Conservation (phyloP, 2,888 invertebrate species). For the Leptopilina drosophilae region DNA sequence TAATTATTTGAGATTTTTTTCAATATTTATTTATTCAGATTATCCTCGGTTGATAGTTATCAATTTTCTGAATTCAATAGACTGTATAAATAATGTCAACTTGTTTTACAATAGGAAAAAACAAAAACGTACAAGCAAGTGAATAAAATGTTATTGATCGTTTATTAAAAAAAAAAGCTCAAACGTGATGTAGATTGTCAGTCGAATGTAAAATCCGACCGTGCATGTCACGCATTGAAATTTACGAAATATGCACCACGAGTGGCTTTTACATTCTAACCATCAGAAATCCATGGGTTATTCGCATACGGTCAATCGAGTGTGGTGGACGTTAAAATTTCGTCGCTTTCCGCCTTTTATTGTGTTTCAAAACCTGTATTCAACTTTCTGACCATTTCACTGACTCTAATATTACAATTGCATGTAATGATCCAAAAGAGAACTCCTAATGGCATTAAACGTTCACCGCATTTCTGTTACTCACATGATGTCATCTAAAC, state of each 20-base stretch:
- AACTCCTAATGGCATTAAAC: neutral
- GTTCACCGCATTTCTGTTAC: conserved; percentile 9
- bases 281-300: conserved; percentile 14
- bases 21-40: no score
- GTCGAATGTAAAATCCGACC: conserved; percentile 10
- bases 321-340: conserved; percentile 54
- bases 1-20: no score
- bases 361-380: conserved; percentile 12
- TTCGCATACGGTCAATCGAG: conserved; percentile 20
- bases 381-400: neutral
- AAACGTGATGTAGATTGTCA: conserved; percentile 19
- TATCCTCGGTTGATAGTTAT: no score
- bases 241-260: conserved; percentile 7
- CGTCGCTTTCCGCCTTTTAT: conserved; percentile 47
- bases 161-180: conserved; percentile 5
- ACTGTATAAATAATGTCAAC: neutral
- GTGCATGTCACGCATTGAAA: conserved; percentile 14
- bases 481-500: neutral
- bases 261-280: neutral
- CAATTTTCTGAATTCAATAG: neutral
- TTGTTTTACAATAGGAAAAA: neutral
- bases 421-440: neutral
- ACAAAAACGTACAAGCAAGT: conserved; percentile 7
- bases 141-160: conserved; percentile 38
- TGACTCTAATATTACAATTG: neutral